These are phyloP conservation scores for Apamea anceps DNA, from an alignment of 2,888 invertebrate genomes.

Conservation along the genomic window DNA sequence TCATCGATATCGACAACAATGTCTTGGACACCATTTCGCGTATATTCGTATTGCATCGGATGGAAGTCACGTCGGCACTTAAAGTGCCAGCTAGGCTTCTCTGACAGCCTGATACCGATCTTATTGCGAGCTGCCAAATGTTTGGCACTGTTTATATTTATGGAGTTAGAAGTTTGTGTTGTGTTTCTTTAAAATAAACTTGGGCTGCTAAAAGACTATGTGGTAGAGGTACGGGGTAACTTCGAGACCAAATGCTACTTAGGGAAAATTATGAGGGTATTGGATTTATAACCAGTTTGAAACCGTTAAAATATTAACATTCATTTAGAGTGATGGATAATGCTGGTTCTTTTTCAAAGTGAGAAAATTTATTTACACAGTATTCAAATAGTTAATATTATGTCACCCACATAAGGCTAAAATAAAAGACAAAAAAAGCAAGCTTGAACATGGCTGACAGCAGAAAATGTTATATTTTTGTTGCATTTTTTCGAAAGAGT, in stretches of 20 bases:
- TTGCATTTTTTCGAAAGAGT: not conserved
- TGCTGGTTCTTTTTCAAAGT: too few relatives aligned
- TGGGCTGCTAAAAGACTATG: not conserved
- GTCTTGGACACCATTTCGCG: slow-evolving; percentile 14
- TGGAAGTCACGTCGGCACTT: slow-evolving; percentile 60
- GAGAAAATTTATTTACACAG: not conserved
- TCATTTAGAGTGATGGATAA: not conserved
- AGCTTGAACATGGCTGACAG: not conserved
- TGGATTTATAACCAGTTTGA: not conserved
- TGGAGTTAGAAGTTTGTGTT: not conserved
- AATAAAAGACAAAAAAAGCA: too few relatives aligned
- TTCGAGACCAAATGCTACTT: not conserved
- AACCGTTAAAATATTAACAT: not conserved
- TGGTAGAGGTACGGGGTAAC: not conserved
- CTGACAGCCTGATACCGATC: slow-evolving; percentile 57
- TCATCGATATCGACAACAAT: slow-evolving; percentile 8
- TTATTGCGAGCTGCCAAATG: slow-evolving; percentile 59
- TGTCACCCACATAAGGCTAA: not conserved
- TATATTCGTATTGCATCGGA: slow-evolving; percentile 36
- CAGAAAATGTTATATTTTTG: not conserved
- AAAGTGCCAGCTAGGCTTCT: slow-evolving; percentile 48
- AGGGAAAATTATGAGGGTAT: not conserved
- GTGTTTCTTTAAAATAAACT: slow-evolving; percentile 15
- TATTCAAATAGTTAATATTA: not conserved
- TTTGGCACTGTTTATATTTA: slow-evolving; percentile 41